A percentile compares a stretch with the other conserved stretches of the same genome.
Conservation (phyloP, 2,113 vertebrate species). For the Shinisaurus crocodilurus region DNA sequence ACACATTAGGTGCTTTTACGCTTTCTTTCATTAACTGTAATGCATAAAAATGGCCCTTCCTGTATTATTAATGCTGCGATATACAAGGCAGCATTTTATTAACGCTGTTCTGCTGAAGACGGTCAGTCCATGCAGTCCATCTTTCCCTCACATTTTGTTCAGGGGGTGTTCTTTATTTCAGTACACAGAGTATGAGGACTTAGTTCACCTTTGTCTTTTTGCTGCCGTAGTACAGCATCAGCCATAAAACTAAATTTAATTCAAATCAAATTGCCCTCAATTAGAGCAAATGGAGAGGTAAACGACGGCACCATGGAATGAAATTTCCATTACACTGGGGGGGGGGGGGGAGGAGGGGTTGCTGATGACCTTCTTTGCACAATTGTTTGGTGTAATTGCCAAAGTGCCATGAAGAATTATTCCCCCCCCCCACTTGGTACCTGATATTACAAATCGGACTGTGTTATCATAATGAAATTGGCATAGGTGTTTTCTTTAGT, state of each 20-base stretch:
- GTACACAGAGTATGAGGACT: conserved; percentile 30
- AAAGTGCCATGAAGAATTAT: conserved; percentile 54
- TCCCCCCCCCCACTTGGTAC: conserved; percentile 30
- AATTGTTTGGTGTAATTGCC: conserved; percentile 46
- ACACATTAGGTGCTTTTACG: neutral
- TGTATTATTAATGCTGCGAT: neutral
- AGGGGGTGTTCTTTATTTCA: conserved; percentile 33
- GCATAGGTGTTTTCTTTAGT: conserved; percentile 21
- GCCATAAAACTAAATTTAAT: conserved; percentile 59
- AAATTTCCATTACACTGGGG: conserved; percentile 60
- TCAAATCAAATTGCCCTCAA: conserved; percentile 64
- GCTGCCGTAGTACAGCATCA: conserved; percentile 17
- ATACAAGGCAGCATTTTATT: too few species aligned
- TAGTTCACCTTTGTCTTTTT: conserved; percentile 55
- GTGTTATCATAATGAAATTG: conserved; percentile 49
- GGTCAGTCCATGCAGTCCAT: neutral
- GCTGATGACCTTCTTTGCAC: conserved; percentile 47
- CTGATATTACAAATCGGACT: conserved; percentile 54
- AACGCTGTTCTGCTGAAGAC: neutral
- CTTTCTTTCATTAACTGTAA: conserved; percentile 3
- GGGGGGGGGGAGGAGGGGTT: conserved; percentile 39
- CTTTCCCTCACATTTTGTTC: conserved; percentile 21
- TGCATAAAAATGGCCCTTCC: neutral
- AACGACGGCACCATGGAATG: conserved; percentile 53
- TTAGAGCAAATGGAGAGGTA: conserved; percentile 68